These are phyloP conservation scores for Diploptera punctata DNA, from an alignment of 2,888 invertebrate species.

Conservation along the genomic window DNA sequence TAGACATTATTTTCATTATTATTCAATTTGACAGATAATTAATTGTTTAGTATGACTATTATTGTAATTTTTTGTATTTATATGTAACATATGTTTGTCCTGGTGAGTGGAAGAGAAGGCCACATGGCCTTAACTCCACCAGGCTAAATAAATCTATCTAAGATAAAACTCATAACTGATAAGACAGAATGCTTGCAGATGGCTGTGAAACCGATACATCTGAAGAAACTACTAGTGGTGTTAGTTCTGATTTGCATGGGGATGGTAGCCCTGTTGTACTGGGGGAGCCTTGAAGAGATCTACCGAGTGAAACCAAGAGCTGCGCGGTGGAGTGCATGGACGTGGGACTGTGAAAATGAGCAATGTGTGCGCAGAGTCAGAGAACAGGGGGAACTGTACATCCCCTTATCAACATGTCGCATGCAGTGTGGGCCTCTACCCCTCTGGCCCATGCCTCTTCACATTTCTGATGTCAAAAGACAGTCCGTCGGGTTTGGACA, in stretches of 20 bases:
- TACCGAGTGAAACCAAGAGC: background rate
- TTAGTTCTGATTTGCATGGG: background rate
- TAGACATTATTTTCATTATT: too few species aligned
- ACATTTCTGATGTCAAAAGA: constrained; percentile 69
- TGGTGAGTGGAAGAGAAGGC: too few species aligned
- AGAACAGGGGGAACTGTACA: constrained; percentile 53
- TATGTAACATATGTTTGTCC: too few species aligned
- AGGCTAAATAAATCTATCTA: too few species aligned
- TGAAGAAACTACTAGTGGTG: background rate
- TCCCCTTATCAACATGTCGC: constrained; percentile 70
- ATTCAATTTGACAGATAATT: too few species aligned
- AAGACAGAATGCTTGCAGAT: too few species aligned
- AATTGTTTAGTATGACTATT: too few species aligned
- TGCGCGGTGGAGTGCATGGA: constrained; percentile 64
- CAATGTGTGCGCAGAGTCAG: constrained; percentile 69
- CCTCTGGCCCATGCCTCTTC: constrained; percentile 83
- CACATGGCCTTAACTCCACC: too few species aligned
- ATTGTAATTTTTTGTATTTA: too few species aligned
- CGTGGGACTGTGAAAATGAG: constrained; percentile 73
- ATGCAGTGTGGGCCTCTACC: constrained; percentile 78
- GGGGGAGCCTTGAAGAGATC: background rate
- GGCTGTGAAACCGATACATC: background rate
- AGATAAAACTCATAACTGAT: too few species aligned
- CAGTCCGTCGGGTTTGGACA: constrained; percentile 64
- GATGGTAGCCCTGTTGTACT: constrained; percentile 7